These are phyloP conservation scores for Timema cristinae DNA, from an alignment of 2,888 invertebrate genomes.

Conservation along the genomic window DNA sequence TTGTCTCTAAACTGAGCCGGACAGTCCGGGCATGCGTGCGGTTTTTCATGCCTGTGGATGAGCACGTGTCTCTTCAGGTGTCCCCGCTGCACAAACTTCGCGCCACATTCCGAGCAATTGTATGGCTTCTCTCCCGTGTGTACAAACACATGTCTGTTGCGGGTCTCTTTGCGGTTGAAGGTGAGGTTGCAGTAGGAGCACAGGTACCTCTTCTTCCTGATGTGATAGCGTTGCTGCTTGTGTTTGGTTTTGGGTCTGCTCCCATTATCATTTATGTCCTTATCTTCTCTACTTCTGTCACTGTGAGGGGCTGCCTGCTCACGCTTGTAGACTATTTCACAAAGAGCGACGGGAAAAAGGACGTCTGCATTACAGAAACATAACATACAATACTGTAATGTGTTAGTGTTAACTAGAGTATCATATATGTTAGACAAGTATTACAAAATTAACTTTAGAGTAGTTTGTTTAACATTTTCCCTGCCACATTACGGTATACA, in stretches of 20 bases:
- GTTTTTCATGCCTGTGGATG: not conserved
- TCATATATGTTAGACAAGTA: too few species aligned
- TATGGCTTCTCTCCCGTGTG: conserved; percentile 3
- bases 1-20: not conserved
- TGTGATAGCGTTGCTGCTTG: too few species aligned
- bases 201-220: not conserved
- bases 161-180: conserved; percentile 1
- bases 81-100: not conserved
- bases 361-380: not conserved
- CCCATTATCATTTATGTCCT: too few species aligned
- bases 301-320: too few species aligned
- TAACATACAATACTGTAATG: too few species aligned
- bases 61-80: conserved; percentile 17
- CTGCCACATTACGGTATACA: too few species aligned
- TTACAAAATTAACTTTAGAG: too few species aligned
- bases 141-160: not conserved
- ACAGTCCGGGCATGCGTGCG: conserved; percentile 4
- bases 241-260: too few species aligned
- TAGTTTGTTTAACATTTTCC: too few species aligned
- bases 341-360: not conserved
- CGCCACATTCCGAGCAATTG: not conserved
- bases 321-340: conserved; percentile 10
- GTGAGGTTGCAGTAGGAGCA: not conserved
- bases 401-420: too few species aligned
- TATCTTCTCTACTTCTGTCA: too few species aligned